Conservation (phyloP, 2,888 invertebrate genomes). For the Melinaea marsaeus region DNA sequence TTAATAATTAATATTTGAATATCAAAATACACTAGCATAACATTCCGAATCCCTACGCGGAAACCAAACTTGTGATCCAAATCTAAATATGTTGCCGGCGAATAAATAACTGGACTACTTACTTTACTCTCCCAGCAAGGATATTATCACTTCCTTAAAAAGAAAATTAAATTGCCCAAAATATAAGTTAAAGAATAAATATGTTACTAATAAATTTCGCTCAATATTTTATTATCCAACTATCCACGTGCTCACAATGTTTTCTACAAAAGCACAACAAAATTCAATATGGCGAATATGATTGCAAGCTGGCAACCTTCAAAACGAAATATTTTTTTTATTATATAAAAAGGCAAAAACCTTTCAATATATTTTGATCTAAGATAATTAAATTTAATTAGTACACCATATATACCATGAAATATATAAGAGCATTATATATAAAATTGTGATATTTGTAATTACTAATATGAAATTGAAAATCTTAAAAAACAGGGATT, state of each 20-base stretch:
- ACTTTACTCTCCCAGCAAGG: slow-evolving; percentile 56
- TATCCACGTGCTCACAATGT: slow-evolving; percentile 85
- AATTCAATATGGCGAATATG: slow-evolving; percentile 80
- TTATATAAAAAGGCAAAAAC: not conserved
- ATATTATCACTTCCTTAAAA: slow-evolving; percentile 46
- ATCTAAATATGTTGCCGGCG: slow-evolving; percentile 62
- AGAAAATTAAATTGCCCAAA: slow-evolving; percentile 48
- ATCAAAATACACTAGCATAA: not conserved
- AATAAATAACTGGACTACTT: slow-evolving; percentile 49
- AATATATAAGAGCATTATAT: too few relatives aligned
- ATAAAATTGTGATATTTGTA: too few relatives aligned
- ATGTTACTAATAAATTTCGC: slow-evolving; percentile 68
- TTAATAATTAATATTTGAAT: not conserved
- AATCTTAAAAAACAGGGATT: too few relatives aligned
- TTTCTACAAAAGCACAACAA: slow-evolving; percentile 78
- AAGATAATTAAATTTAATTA: too few relatives aligned
- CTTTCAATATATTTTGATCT: not conserved
- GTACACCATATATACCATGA: too few relatives aligned
- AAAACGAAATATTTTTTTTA: slow-evolving; percentile 12
- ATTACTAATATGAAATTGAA: too few relatives aligned
- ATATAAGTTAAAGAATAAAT: slow-evolving; percentile 45
- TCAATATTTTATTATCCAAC: slow-evolving; percentile 56
- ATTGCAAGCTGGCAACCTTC: slow-evolving; percentile 50
- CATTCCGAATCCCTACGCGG: slow-evolving; percentile 25
- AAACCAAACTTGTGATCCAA: slow-evolving; percentile 46